Conservation (phyloP, 2,797 vertebrate genomes). For the Natrix natrix region DNA sequence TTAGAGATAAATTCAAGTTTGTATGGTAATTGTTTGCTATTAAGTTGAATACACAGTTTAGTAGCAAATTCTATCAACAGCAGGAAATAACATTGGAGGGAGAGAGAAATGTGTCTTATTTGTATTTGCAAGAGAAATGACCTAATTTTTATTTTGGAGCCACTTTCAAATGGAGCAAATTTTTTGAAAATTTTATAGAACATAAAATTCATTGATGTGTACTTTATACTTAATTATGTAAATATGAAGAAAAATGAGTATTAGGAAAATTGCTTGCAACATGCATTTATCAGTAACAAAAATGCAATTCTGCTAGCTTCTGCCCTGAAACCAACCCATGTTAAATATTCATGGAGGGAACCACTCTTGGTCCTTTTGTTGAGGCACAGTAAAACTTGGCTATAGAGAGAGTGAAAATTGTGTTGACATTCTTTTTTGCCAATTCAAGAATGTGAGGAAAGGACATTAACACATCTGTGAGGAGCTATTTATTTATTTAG, state of each 20-base stretch:
- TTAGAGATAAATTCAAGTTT: not conserved
- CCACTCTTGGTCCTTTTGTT: not conserved
- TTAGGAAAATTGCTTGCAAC: not conserved
- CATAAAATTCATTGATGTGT: not conserved
- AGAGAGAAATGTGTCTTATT: not conserved
- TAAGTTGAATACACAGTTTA: not conserved
- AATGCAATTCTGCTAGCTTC: not conserved
- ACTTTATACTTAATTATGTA: not conserved
- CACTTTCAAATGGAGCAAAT: not conserved
- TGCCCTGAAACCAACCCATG: not conserved
- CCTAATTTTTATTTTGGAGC: not conserved
- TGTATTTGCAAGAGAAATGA: not conserved
- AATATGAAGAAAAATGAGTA: not conserved
- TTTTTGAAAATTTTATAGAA: not conserved
- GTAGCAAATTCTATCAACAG: not conserved
- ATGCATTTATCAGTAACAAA: not conserved
- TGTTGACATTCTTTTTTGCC: not conserved
- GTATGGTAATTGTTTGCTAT: not conserved
- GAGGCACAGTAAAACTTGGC: not conserved
- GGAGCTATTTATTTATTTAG: not conserved
- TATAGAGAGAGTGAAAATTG: not conserved
- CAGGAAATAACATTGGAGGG: not conserved
- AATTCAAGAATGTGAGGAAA: not conserved
- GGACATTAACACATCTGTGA: not conserved
- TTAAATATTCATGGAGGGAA: not conserved